A percentile compares a stretch with the other conserved stretches of the same genome.
phyloP scores from a whole-genome alignment of 2,797 vertebrate genomes.

The Serranus cabrilla region DNA sequence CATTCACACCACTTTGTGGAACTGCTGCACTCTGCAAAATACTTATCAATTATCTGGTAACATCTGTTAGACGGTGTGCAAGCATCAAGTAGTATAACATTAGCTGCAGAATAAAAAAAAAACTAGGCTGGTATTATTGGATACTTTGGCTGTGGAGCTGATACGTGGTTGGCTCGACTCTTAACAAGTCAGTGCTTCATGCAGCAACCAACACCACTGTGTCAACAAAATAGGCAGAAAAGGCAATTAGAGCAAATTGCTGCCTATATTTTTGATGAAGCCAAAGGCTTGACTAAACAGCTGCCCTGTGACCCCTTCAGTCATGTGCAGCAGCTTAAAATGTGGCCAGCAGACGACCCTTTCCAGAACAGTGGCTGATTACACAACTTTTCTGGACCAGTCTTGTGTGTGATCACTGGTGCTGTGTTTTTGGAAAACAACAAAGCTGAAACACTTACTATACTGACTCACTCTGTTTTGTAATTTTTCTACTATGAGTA shows the following conservation, averaged over 20 bases:
- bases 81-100: slow-evolving; percentile 3
- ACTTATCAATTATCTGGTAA: slow-evolving; percentile 30
- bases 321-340: slow-evolving; percentile 70
- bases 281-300: slow-evolving; percentile 58
- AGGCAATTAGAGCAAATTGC: slow-evolving; percentile 36
- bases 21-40: slow-evolving; percentile 42
- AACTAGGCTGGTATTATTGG: slow-evolving; percentile 1
- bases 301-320: slow-evolving; percentile 61
- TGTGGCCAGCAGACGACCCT: slow-evolving; percentile 64
- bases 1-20: slow-evolving; percentile 11
- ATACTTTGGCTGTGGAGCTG: not conserved
- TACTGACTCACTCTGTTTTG: slow-evolving; percentile 38
- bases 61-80: not conserved
- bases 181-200: slow-evolving; percentile 26
- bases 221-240: slow-evolving; percentile 22
- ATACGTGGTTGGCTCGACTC: not conserved
- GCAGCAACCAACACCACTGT: not conserved
- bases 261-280: slow-evolving; percentile 37
- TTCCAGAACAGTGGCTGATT: slow-evolving; percentile 68
- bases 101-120: not conserved
- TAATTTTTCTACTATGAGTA: slow-evolving; percentile 23
- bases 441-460: slow-evolving; percentile 38
- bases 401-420: slow-evolving; percentile 50
- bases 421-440: slow-evolving; percentile 53
- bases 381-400: slow-evolving; percentile 62